Percentiles rank a stretch among this genome's conserved stretches.
These are phyloP conservation scores for Andinoacara biseriatus DNA, from an alignment of 2,113 vertebrate species.

Conservation along the genomic window DNA sequence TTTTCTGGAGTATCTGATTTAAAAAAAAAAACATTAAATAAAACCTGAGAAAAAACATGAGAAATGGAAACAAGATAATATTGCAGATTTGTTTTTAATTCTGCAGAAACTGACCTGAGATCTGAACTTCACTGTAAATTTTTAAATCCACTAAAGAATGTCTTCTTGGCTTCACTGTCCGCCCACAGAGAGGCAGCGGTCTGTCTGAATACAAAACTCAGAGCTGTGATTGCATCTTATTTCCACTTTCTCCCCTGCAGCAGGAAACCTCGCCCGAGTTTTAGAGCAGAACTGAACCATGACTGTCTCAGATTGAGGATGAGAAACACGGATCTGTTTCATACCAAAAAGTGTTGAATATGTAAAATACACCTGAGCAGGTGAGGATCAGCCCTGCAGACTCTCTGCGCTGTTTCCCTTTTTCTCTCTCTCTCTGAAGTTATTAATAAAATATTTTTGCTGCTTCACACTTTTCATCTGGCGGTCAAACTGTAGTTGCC, in stretches of 20 bases:
- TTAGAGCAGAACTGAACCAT: not conserved
- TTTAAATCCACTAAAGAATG: not conserved
- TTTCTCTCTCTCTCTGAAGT: slow-evolving; percentile 1
- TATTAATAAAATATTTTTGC: slow-evolving; percentile 54
- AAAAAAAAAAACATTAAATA: not conserved
- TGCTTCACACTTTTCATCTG: slow-evolving; percentile 47
- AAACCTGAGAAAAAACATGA: not conserved
- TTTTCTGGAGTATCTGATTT: rapidly evolving
- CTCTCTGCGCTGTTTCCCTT: not conserved
- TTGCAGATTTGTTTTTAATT: not conserved
- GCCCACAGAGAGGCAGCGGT: slow-evolving; percentile 10
- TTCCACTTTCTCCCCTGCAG: slow-evolving; percentile 1
- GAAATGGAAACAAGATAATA: not conserved
- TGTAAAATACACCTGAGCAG: slow-evolving; percentile 33
- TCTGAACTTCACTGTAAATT: not conserved
- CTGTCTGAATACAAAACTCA: not conserved
- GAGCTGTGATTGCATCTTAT: not conserved
- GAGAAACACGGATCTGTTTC: not conserved
- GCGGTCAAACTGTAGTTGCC: slow-evolving; percentile 55
- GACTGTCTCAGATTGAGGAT: not conserved
- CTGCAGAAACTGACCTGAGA: slow-evolving; percentile 8
- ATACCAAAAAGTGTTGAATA: not conserved
- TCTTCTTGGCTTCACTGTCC: slow-evolving; percentile 1
- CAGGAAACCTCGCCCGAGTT: not conserved
- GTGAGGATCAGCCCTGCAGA: slow-evolving; percentile 14